phyloP scores from a whole-genome alignment of 1,140 invertebrate species.

The Philaenus spumarius region DNA sequence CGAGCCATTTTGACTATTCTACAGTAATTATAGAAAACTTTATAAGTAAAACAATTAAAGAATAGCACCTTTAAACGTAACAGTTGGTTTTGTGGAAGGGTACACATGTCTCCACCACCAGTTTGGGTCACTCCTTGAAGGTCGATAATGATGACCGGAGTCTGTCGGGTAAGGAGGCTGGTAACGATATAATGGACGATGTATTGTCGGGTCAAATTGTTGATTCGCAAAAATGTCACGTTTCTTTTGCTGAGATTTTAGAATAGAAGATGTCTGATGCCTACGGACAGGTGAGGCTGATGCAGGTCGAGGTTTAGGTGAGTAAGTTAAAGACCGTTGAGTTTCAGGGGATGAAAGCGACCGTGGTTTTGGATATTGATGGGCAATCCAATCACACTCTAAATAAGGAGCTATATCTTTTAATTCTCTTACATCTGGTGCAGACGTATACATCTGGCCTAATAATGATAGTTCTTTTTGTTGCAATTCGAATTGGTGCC shows the following conservation, averaged over 20 bases:
- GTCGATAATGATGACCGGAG: conserved; percentile 25
- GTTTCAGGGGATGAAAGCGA: conserved; percentile 49
- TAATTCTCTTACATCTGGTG: conserved; percentile 68
- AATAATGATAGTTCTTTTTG: conserved; percentile 52
- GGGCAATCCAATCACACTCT: conserved; percentile 66
- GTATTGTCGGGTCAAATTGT: conserved; percentile 63
- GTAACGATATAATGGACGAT: conserved; percentile 68
- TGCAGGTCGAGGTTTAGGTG: conserved; percentile 34
- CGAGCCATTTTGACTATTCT: too few relatives aligned
- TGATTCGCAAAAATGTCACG: conserved; percentile 56
- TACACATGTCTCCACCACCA: conserved; percentile 24
- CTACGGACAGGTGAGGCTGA: conserved; percentile 39
- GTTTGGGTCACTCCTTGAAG: conserved; percentile 28
- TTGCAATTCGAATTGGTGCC: conserved; percentile 54
- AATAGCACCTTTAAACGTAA: conserved; percentile 68
- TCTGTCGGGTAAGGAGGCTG: conserved; percentile 44
- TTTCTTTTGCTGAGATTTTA: conserved; percentile 44
- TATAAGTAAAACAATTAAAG: too few relatives aligned
- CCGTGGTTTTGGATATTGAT: conserved; percentile 62
- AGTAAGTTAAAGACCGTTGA: conserved; percentile 32
- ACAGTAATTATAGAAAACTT: too few relatives aligned
- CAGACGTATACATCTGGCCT: conserved; percentile 73
- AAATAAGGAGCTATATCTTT: conserved; percentile 68
- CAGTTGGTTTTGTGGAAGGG: conserved; percentile 44
- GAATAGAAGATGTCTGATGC: conserved; percentile 52